These are phyloP conservation scores for Hypanus sabinus DNA, from an alignment of 2,113 vertebrate genomes.

Conservation along the genomic window DNA sequence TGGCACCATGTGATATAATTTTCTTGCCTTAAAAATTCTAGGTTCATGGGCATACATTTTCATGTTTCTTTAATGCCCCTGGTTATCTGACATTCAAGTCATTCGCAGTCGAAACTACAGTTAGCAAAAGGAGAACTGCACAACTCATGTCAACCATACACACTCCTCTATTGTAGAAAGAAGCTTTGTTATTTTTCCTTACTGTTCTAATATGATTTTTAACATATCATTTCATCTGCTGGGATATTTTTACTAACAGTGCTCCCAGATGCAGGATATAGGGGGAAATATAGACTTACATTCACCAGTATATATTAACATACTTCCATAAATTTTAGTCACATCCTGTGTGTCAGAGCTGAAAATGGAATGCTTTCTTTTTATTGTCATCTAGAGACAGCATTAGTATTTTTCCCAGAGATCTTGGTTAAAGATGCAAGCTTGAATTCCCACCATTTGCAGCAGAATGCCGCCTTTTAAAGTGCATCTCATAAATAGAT, in stretches of 20 bases:
- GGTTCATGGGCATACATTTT: not conserved
- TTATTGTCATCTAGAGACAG: not conserved
- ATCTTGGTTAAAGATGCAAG: not conserved
- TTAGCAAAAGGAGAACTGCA: not conserved
- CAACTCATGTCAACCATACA: not conserved
- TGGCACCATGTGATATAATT: not conserved
- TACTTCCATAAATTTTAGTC: not conserved
- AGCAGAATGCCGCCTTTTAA: not conserved
- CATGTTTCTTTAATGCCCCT: not conserved
- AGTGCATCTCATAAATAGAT: not conserved
- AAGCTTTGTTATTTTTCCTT: not conserved
- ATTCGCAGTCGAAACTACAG: not conserved
- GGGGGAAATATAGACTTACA: not conserved
- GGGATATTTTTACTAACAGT: not conserved
- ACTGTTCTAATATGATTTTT: not conserved
- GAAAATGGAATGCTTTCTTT: not conserved
- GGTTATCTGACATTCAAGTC: not conserved
- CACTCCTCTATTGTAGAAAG: not conserved
- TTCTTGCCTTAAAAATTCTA: not conserved
- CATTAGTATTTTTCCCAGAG: not conserved
- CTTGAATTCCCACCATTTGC: not conserved
- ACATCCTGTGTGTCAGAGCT: too few species aligned
- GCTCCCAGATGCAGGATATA: not conserved
- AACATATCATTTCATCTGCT: not conserved
- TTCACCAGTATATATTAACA: not conserved